Conservation (phyloP, 2,888 invertebrate genomes). For the Toxonevra muliebris region DNA sequence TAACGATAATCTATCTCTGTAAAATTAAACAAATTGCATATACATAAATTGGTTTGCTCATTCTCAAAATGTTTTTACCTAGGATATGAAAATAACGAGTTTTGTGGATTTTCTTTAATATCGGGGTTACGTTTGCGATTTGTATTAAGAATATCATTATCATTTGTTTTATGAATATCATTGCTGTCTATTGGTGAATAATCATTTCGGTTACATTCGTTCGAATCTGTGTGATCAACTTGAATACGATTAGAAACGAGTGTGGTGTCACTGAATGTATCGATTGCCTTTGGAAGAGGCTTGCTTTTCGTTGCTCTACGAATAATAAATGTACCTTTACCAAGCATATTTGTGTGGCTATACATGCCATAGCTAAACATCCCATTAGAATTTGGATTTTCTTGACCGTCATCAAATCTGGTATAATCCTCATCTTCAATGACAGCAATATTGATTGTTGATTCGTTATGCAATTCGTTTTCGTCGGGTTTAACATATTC, state of each 20-base stretch:
- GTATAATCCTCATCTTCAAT: background rate
- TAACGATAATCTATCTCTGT: constrained; percentile 55
- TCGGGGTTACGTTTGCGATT: constrained; percentile 76
- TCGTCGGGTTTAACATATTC: too few species aligned
- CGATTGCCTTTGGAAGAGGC: constrained; percentile 51
- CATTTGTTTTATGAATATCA: constrained; percentile 69
- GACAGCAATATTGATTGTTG: background rate
- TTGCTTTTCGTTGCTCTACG: constrained; percentile 62
- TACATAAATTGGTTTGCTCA: background rate
- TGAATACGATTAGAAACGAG: constrained; percentile 29
- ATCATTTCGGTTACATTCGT: constrained; percentile 7
- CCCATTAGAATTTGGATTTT: constrained; percentile 22
- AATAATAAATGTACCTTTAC: constrained; percentile 82
- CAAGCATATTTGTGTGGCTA: constrained; percentile 66
- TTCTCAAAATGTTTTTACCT: constrained; percentile 39
- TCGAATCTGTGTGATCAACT: constrained; percentile 35
- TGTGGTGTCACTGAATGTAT: constrained; percentile 46
- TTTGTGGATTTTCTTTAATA: constrained; percentile 71
- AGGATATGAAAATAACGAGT: constrained; percentile 43
- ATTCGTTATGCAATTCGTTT: too few species aligned
- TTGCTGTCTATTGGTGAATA: constrained; percentile 39
- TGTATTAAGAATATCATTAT: constrained; percentile 66
- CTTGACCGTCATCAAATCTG: constrained; percentile 1
- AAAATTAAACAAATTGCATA: background rate
- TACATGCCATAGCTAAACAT: constrained; percentile 42